Base-by-base conservation (phyloP, 2,888 invertebrate species). In the Acanthosepion pharaonis region DNA sequence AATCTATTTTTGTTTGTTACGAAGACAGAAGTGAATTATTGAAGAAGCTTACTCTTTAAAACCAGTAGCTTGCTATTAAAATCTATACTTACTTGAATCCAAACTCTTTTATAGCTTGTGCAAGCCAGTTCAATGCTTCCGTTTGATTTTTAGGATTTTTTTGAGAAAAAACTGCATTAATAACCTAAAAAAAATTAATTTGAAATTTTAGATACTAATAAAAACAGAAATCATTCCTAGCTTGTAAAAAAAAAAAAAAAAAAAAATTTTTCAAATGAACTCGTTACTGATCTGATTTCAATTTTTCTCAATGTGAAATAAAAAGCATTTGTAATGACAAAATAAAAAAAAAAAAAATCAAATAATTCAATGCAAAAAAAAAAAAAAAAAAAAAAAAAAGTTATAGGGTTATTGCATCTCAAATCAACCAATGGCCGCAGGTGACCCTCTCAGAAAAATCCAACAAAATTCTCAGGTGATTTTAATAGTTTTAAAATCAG, bases 61-160 rank as follows among this genome's bases (percentile, higher is more conserved):
- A 78, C 33, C 11, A 15, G 33, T n/a, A 78, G 5, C n/a, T 15
- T 91, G 28, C 25, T 91, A 94, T n/a, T 5, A 25, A 42, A 78
- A 49, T 51, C 33, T 78, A 23, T n/a, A 96, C 97, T 98, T 97
- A 98, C 98, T 98, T 98, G 96, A 99, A 98, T 5, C 99, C 99
- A 98, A 99, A 99, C 97, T 99, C 99, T 96, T 98, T 98, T 11
- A 99, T 98, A 0, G 99, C 98, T 91, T 97, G 98, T 1, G 98
- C 98, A 95, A 99, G 98, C 99, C 99, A 99, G 95, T 98, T 98
- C 94, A 99, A 98, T 94, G 98, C 98, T 97, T 99, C 99, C 0
- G 98, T 98, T 97, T 99, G 99, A 91, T 99, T 98, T 97, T 99
- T 99, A 0, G 99, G 99, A 97, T 98, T 99, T 97, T 99, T 99